Conservation (phyloP, 2,888 invertebrate species). For the Pristionchus arcanus region DNA sequence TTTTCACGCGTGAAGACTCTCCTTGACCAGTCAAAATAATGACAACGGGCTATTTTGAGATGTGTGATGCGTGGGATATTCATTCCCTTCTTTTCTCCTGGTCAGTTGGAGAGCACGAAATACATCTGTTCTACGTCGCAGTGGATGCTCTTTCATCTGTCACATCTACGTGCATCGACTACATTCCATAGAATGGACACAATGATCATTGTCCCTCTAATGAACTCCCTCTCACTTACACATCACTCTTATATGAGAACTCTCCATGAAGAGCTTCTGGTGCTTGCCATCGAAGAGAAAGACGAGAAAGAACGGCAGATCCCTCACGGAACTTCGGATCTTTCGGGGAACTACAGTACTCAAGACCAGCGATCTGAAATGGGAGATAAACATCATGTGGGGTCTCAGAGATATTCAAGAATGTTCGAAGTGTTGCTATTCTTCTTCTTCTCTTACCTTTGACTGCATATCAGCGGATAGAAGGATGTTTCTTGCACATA, state of each 20-base stretch:
- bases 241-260: slow-evolving; percentile 53
- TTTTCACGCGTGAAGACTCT: neutral
- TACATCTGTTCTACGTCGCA: no score
- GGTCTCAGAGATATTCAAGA: neutral
- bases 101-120: no score
- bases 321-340: slow-evolving; percentile 47
- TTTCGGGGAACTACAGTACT: slow-evolving; percentile 43
- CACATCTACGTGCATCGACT: no score
- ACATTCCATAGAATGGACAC: neutral
- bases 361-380: slow-evolving; percentile 47
- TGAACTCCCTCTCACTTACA: slow-evolving; percentile 34
- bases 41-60: slow-evolving; percentile 10
- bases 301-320: neutral
- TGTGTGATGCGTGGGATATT: slow-evolving; percentile 3
- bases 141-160: no score
- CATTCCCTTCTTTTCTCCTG: no score
- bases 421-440: no score
- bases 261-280: slow-evolving; percentile 51
- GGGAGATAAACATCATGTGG: neutral
- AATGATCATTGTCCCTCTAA: neutral
- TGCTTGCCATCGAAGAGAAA: slow-evolving; percentile 25
- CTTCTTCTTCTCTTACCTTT: slow-evolving; percentile 27
- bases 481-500: slow-evolving; percentile 52
- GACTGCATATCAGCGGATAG: slow-evolving; percentile 36
- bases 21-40: neutral